A percentile compares a stretch with the other conserved stretches of the same genome.
phyloP scores from a whole-genome alignment of 2,797 vertebrate species.

The Anguilla anguilla region DNA sequence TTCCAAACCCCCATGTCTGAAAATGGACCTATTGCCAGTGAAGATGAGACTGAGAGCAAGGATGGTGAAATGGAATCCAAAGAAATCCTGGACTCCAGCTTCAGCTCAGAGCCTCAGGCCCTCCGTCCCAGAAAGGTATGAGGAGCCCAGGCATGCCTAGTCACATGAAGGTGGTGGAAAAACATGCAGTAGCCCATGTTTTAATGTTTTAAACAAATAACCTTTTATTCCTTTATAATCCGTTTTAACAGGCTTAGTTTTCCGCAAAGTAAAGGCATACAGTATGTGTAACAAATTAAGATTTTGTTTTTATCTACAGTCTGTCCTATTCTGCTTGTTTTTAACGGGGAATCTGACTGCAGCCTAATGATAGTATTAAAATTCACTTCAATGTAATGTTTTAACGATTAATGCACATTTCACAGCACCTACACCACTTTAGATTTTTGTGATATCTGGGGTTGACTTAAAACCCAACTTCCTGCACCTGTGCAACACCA shows the following conservation, averaged over 20 bases:
- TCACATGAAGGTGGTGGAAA: background rate
- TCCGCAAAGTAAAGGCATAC: background rate
- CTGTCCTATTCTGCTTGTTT: background rate
- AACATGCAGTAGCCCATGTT: background rate
- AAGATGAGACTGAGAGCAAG: conserved; percentile 90
- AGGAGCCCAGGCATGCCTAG: background rate
- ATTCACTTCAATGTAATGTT: background rate
- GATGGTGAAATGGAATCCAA: conserved; percentile 81
- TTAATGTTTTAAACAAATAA: background rate
- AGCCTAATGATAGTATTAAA: background rate
- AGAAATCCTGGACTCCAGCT: conserved; percentile 80
- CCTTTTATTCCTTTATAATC: background rate
- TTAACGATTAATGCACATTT: background rate
- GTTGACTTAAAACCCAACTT: background rate
- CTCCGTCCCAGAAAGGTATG: conserved; percentile 88
- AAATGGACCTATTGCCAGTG: conserved; percentile 88
- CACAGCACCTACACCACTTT: background rate
- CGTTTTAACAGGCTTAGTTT: background rate
- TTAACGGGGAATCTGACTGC: background rate
- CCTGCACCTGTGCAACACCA: background rate
- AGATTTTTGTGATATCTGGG: background rate
- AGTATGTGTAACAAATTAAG: background rate
- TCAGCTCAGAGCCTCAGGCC: conserved; percentile 75
- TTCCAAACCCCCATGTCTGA: conserved; percentile 93
- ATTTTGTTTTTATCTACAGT: background rate